Percentiles rank a stretch among this genome's conserved stretches.
phyloP scores from a whole-genome alignment of 2,797 vertebrate species.

The Trematomus bernacchii region DNA sequence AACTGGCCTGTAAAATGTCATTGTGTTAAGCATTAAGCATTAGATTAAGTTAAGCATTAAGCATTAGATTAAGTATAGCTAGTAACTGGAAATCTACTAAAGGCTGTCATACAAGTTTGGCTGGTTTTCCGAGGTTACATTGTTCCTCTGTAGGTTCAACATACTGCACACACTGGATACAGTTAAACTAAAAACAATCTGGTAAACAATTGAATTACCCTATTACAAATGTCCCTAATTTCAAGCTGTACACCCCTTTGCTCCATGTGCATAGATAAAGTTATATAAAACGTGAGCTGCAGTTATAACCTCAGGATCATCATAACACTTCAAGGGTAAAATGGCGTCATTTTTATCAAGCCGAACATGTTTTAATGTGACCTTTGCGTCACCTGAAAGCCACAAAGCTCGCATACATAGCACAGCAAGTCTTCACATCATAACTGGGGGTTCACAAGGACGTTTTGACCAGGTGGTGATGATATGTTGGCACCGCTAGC shows the following conservation, averaged over 20 bases:
- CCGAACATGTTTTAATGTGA: constrained; percentile 4
- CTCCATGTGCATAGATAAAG: no score
- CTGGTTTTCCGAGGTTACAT: neutral
- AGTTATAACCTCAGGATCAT: neutral
- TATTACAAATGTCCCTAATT: no score
- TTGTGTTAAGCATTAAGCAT: no score
- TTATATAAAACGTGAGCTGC: neutral
- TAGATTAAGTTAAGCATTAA: no score
- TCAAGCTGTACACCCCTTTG: no score
- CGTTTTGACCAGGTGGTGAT: neutral
- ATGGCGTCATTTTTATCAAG: constrained; percentile 51
- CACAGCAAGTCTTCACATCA: neutral
- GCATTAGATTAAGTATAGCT: neutral
- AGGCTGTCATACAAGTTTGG: neutral
- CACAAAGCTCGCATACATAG: accelerated
- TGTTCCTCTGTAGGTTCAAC: no score
- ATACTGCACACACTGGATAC: no score
- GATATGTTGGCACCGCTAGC: neutral
- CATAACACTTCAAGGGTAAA: constrained; percentile 59
- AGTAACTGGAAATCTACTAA: neutral
- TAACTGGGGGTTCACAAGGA: neutral
- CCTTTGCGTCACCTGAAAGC: neutral
- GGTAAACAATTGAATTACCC: neutral
- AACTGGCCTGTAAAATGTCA: neutral
- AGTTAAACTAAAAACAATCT: neutral